Base-by-base conservation (phyloP, 2,888 invertebrate species). In the Drosophila siamana region DNA sequence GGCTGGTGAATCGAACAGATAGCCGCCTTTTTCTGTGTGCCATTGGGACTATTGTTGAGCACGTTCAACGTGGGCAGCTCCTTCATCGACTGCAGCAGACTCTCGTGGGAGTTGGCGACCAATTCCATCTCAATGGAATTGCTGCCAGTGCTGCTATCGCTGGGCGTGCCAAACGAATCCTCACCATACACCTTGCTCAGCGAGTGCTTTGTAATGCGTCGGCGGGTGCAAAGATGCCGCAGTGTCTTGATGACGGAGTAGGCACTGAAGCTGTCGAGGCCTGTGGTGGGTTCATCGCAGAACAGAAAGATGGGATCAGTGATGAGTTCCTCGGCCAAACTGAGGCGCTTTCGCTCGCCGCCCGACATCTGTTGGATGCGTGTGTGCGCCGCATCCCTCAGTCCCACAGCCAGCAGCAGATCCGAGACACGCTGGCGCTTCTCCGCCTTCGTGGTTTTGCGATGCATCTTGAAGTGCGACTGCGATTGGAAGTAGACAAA, bases 211-310 rank as follows among this genome's bases (percentile, higher is more conserved):
- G 71, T 69, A 19, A 88, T 78, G 8, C 88, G 85, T 92, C 8
- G 96, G 93, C 84, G 72, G 0, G 91, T 91, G 59, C 91, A 91
- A 30, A 96, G 93, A 75, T 94, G 93, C 40, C 94, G 93, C 28
- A 97, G 92, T 0, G 95, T 94, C 70, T 95, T 94, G 8, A 97
- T 95, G 0, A 98, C 96, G 13, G 95, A 94, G 71, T 95, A 95
- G 0, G 98, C 98, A 89, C 95, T 97, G 92, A 95, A 98, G 79
- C 97, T 97, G 92, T 98, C 98, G 55, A 98, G 92, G 0, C 98
- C 98, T 0, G 97, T 97, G 0, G 98, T 98, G 0, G 98, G 98
- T 90, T 98, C 98, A 89, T 98, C 98, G 91, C 98, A 98, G 92
- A 98, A 98, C 54, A 98, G 92, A 60, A 98, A 94, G 2, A 95